Evolutionary conservation across 2,113 vertebrate species (phyloP).

Genomic region (Gopherus flavomarginatus): DNA sequence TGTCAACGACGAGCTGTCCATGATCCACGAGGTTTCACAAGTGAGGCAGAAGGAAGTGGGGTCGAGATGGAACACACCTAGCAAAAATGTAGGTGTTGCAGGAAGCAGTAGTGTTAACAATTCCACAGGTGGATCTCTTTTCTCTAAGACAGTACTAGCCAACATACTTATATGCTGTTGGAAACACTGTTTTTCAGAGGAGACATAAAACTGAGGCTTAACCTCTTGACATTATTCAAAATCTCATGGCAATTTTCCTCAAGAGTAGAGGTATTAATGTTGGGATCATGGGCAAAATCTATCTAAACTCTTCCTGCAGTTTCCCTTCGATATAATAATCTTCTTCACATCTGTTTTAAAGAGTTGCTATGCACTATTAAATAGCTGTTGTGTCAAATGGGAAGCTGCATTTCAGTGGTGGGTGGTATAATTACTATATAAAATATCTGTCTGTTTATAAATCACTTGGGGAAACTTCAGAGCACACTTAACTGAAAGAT

Average conservation of each 20-base stretch:
- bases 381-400: fast-evolving
- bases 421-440: neutral
- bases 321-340: fast-evolving
- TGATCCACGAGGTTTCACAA: neutral
- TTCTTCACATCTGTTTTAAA: neutral
- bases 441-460: neutral
- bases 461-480: neutral
- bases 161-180: neutral
- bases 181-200: neutral
- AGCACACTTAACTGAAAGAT: neutral
- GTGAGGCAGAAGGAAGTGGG: neutral
- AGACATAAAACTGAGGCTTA: neutral
- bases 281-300: neutral
- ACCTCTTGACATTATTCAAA: neutral
- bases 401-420: neutral
- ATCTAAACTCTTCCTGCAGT: fast-evolving
- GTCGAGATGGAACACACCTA: neutral
- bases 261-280: fast-evolving
- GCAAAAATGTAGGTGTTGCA: neutral
- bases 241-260: neutral
- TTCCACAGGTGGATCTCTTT: neutral
- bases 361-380: neutral
- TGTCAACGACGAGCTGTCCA: neutral
- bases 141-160: neutral
- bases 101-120: neutral